Evolutionary conservation across 2,797 vertebrate species (phyloP).

Genomic region (Eremophila alpestris): DNA sequence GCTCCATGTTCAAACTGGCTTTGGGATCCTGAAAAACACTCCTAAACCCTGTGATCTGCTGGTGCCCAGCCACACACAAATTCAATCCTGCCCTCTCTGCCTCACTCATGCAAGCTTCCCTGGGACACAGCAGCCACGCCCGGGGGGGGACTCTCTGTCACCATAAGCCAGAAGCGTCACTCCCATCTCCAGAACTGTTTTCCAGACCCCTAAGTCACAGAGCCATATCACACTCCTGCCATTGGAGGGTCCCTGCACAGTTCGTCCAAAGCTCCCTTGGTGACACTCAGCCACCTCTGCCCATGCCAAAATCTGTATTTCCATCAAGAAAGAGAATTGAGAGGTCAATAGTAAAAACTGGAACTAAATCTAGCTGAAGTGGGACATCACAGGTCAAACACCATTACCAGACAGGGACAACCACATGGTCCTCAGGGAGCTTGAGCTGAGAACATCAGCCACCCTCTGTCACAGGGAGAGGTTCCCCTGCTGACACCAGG

Average conservation of each 20-base stretch:
- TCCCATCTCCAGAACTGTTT: neutral
- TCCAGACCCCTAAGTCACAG: accelerated
- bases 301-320: neutral
- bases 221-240: neutral
- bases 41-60: accelerated
- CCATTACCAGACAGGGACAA: neutral
- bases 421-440: accelerated
- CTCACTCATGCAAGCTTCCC: neutral
- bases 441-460: neutral
- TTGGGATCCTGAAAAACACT: neutral
- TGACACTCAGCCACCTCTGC: accelerated
- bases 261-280: neutral
- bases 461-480: accelerated
- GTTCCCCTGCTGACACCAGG: neutral
- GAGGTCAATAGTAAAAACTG: neutral
- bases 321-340: neutral
- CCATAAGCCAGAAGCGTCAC: neutral
- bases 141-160: neutral
- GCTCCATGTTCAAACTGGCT: accelerated
- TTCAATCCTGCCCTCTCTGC: neutral
- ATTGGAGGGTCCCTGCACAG: neutral
- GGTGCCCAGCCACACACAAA: neutral
- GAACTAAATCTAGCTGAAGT: neutral
- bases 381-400: neutral
- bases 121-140: neutral